Conservation (phyloP, 2,888 invertebrate genomes). For the Silvanus unidentatus region DNA sequence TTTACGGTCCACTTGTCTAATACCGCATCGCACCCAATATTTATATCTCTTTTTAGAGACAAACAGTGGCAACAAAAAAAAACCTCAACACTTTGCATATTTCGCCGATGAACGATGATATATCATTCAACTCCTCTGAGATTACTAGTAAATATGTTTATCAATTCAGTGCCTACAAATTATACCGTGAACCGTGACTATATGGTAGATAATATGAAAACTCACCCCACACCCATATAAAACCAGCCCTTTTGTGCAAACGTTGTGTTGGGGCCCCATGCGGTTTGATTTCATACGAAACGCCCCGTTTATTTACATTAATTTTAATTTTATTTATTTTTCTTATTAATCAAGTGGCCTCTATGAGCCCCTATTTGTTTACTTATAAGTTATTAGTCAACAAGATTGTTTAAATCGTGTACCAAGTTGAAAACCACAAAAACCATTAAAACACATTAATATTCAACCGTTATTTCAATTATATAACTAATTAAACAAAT, state of each 20-base stretch:
- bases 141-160: slow-evolving; percentile 37
- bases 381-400: no score
- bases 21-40: neutral
- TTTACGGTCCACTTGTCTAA: neutral
- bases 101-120: no score
- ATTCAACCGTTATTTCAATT: no score
- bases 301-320: slow-evolving; percentile 39
- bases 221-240: slow-evolving; percentile 16
- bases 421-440: no score
- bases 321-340: slow-evolving; percentile 42
- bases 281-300: slow-evolving; percentile 39
- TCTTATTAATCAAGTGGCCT: slow-evolving; percentile 30
- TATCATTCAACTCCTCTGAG: slow-evolving; percentile 27
- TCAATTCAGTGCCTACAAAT: slow-evolving; percentile 38
- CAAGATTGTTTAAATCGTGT: no score
- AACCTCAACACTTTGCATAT: no score
- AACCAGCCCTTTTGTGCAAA: slow-evolving; percentile 35
- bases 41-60: no score
- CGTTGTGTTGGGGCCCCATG: slow-evolving; percentile 30
- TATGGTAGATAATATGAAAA: slow-evolving; percentile 18
- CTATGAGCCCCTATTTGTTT: slow-evolving; percentile 12
- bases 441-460: no score
- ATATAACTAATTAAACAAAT: no score
- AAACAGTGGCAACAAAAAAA: no score
- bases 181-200: slow-evolving; percentile 36